Evolutionary conservation across 2,888 invertebrate species (phyloP).

Genomic region (Brachyptera putata): DNA sequence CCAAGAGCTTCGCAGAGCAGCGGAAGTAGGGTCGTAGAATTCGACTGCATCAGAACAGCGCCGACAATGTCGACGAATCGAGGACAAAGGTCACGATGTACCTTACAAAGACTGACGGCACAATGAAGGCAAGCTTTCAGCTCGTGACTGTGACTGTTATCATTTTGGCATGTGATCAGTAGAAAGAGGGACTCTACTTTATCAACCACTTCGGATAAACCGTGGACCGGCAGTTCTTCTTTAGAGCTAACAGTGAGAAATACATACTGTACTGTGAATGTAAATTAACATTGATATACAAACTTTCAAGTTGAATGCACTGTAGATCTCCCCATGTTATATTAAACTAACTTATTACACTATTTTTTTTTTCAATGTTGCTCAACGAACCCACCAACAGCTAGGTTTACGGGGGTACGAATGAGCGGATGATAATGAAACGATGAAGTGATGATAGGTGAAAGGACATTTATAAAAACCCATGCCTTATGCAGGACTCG

Average conservation of each 20-base stretch:
- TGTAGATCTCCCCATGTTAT: too few relatives aligned
- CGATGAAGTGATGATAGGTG: too few relatives aligned
- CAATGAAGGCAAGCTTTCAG: constrained; percentile 65
- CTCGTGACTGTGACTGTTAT: constrained; percentile 49
- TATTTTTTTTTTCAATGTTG: too few relatives aligned
- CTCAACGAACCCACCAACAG: too few relatives aligned
- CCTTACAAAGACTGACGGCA: constrained; percentile 60
- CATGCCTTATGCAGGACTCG: too few relatives aligned
- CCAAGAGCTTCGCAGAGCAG: constrained; percentile 70
- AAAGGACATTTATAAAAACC: too few relatives aligned
- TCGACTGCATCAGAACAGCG: constrained; percentile 45
- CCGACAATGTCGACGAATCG: constrained; percentile 63
- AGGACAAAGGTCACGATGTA: constrained; percentile 56
- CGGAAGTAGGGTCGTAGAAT: constrained; percentile 40
- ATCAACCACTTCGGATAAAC: constrained; percentile 58
- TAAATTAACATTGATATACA: too few relatives aligned
- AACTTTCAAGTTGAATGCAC: too few relatives aligned
- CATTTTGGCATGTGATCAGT: constrained; percentile 48
- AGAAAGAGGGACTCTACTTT: constrained; percentile 66
- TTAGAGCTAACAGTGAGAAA: constrained; percentile 40
- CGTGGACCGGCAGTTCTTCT: constrained; percentile 59
- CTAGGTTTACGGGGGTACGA: too few relatives aligned
- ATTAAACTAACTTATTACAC: too few relatives aligned
- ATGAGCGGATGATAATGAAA: too few relatives aligned
- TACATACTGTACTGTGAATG: background rate